Evolutionary conservation across 2,113 vertebrate species (phyloP), one percentile per base, ranked within the genome.

Genomic region (Globicephala melas): DNA sequence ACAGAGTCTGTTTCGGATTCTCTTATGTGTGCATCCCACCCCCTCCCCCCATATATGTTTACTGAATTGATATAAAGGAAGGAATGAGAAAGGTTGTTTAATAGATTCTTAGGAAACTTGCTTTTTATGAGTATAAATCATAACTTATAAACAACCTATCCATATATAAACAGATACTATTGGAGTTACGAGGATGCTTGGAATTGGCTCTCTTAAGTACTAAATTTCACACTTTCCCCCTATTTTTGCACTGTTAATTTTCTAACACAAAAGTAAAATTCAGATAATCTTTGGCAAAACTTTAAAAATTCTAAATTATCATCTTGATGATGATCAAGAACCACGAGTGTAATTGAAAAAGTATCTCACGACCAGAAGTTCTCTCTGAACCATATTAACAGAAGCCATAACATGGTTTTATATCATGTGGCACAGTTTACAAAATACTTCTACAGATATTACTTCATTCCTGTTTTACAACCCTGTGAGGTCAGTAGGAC

Each of bases 401-500:
- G 83, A 41, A 80, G 74, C 18, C 83, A 80, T 50, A 79, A 36
- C 74, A 67, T 33, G 36, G 5, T 62, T 36, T 81, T 60, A 94
- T n/a, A 10, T 62, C 10, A 1, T 87, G 65, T 82, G 50, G 53
- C 67, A 47, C 1, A 6, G 41, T n/a, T 96, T 68, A 77, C 53
- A 79, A 94, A 96, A 89, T 31, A 14, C 28, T 76, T 77, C 68
- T 31, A n/a, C 44, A 74, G 84, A 87, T 50, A 94, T 92, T 67
- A 93, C 83, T 92, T 95, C 95, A 71, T 68, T 88, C 79, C 9
- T 92, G 28, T 73, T 70, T 96, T 88, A 87, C 38, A 96, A 12
- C 63, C 47, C 60, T 73, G 12, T 92, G 90, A 92, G 73, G 68
- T 90, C 70, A 92, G 71, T 18, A 92, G 53, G 50, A 28, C 8